These are phyloP conservation scores for Oreohelix idahoensis DNA, from an alignment of 1,140 invertebrate genomes.

Conservation along the genomic window DNA sequence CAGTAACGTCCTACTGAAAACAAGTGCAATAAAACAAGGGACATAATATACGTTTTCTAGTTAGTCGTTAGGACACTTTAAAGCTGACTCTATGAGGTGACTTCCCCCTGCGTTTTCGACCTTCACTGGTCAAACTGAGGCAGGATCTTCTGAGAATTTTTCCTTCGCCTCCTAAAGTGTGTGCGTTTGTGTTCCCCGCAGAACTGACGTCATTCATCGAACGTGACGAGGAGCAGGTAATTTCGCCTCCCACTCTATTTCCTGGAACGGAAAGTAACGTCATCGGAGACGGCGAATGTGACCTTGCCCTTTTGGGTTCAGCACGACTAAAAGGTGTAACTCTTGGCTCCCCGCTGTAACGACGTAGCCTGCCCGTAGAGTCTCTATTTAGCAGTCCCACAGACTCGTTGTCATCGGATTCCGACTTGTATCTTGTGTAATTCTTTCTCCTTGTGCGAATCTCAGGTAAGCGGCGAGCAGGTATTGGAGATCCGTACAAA, in stretches of 20 bases:
- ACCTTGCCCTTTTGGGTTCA: neutral
- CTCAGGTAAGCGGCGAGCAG: neutral
- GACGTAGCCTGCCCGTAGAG: neutral
- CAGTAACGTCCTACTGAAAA: too few species aligned
- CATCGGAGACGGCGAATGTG: neutral
- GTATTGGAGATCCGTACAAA: slow-evolving; percentile 20
- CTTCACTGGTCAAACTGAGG: slow-evolving; percentile 43
- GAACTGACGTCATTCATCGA: slow-evolving; percentile 36
- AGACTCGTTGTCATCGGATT: slow-evolving; percentile 24
- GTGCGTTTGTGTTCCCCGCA: neutral
- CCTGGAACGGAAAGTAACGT: neutral
- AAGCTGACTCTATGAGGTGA: slow-evolving; percentile 45
- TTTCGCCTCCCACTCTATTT: neutral
- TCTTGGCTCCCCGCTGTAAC: slow-evolving; percentile 21
- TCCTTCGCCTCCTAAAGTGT: slow-evolving; percentile 10
- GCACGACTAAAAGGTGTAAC: neutral
- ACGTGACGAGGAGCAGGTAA: slow-evolving; percentile 5
- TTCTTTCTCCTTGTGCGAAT: neutral
- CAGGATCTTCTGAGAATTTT: slow-evolving; percentile 37
- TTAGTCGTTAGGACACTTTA: slow-evolving; percentile 40
- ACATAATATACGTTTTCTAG: neutral
- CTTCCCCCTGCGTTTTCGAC: slow-evolving; percentile 26
- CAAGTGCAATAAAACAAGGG: neutral
- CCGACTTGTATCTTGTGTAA: slow-evolving; percentile 12
- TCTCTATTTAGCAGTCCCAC: neutral